Conservation (phyloP, 1,140 invertebrate genomes). For the Bemisia tabaci region DNA sequence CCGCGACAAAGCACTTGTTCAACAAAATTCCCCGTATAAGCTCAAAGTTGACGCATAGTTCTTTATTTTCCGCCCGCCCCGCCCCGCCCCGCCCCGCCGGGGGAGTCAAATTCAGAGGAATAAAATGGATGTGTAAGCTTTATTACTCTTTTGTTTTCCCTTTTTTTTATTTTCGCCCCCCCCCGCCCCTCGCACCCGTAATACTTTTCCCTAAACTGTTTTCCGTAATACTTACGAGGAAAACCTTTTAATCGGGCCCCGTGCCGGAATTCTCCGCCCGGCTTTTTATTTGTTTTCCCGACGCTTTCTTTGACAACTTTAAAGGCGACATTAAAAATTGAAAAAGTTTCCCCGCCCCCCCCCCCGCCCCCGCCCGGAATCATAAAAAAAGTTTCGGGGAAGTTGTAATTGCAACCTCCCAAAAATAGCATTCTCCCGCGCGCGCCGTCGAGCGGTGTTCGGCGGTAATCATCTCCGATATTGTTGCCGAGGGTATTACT, state of each 20-base stretch:
- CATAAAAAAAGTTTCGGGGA: neutral
- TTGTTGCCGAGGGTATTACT: too few species aligned
- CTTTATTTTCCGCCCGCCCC: neutral
- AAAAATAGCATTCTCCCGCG: neutral
- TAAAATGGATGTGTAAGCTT: neutral
- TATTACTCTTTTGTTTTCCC: neutral
- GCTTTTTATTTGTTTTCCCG: neutral
- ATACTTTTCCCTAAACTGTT: neutral
- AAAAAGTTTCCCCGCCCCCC: neutral
- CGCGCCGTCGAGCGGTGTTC: neutral
- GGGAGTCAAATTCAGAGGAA: neutral
- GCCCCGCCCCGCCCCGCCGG: too few species aligned
- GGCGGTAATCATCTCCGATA: too few species aligned
- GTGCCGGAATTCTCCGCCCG: neutral
- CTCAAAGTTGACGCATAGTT: neutral
- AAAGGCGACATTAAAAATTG: neutral
- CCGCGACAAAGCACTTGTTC: neutral
- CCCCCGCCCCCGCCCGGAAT: neutral
- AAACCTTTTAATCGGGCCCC: neutral
- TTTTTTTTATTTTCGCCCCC: neutral
- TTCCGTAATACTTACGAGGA: neutral
- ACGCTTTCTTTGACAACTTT: neutral
- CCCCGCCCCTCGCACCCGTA: neutral
- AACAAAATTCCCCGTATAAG: neutral
- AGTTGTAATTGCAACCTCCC: neutral